phyloP scores from a whole-genome alignment of 2,888 invertebrate species.

The Thera britannica region DNA sequence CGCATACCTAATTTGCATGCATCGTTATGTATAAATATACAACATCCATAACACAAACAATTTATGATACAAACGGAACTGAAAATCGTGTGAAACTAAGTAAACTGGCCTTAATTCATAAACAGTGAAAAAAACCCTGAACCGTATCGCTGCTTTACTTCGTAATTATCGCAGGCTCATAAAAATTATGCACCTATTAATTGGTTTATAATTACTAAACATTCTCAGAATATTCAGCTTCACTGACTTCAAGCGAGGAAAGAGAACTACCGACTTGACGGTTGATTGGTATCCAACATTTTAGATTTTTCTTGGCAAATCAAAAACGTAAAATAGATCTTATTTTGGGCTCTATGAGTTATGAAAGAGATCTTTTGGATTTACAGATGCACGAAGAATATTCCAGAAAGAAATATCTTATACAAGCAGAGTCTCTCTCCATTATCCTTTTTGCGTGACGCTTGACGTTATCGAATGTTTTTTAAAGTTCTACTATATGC shows the following conservation, averaged over 20 bases:
- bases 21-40: not conserved
- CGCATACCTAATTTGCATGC: too few relatives aligned
- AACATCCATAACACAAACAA: not conserved
- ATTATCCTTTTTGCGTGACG: too few relatives aligned
- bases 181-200: not conserved
- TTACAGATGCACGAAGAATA: not conserved
- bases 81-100: conserved; percentile 13
- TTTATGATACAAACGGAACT: conserved; percentile 21
- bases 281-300: not conserved
- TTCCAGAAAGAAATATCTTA: not conserved
- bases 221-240: conserved; percentile 3
- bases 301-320: too few relatives aligned
- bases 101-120: conserved; percentile 13
- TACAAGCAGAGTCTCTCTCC: too few relatives aligned
- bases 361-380: not conserved
- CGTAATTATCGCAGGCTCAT: not conserved
- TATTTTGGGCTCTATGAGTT: not conserved
- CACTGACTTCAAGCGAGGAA: not conserved
- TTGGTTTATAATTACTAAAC: not conserved
- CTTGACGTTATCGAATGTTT: too few relatives aligned
- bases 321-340: not conserved
- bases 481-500: too few relatives aligned
- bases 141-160: conserved; percentile 2
- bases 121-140: conserved; percentile 10
- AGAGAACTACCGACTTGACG: not conserved